Conservation (phyloP, 2,113 vertebrate species). For the Lophius piscatorius region DNA sequence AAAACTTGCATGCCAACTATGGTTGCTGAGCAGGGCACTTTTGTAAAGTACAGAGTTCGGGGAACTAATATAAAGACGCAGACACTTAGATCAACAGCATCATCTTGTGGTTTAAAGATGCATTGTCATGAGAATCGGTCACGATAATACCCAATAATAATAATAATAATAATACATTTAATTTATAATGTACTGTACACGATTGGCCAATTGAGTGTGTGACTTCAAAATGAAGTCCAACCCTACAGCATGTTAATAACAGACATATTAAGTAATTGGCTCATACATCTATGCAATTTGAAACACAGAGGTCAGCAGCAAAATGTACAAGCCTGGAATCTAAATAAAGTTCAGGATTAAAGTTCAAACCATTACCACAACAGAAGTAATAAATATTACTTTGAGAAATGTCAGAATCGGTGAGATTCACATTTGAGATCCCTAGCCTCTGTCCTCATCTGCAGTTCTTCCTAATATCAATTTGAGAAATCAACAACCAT, state of each 20-base stretch:
- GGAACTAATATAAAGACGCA: too few relatives aligned
- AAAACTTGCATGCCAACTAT: too few relatives aligned
- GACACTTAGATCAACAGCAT: conserved; percentile 12
- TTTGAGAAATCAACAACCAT: conserved; percentile 1
- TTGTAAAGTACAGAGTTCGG: too few relatives aligned
- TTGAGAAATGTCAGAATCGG: too few relatives aligned
- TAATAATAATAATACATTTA: too few relatives aligned
- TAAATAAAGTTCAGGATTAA: neutral
- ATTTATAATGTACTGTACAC: too few relatives aligned
- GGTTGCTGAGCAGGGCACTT: too few relatives aligned
- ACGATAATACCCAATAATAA: too few relatives aligned
- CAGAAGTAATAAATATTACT: neutral
- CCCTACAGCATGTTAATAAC: too few relatives aligned
- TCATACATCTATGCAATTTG: neutral
- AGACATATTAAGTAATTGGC: neutral
- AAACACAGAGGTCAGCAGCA: neutral
- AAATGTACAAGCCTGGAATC: neutral
- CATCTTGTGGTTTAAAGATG: conserved; percentile 45
- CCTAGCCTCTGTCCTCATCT: neutral
- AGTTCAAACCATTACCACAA: neutral
- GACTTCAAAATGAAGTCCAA: too few relatives aligned
- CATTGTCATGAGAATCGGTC: neutral
- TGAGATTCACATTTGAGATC: neutral
- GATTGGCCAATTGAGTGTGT: too few relatives aligned
- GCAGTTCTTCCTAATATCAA: conserved; percentile 1